Percentiles rank a stretch among this genome's conserved stretches.
Conservation (phyloP, 2,888 invertebrate genomes). For the Pycnomerus fuliginosus region DNA sequence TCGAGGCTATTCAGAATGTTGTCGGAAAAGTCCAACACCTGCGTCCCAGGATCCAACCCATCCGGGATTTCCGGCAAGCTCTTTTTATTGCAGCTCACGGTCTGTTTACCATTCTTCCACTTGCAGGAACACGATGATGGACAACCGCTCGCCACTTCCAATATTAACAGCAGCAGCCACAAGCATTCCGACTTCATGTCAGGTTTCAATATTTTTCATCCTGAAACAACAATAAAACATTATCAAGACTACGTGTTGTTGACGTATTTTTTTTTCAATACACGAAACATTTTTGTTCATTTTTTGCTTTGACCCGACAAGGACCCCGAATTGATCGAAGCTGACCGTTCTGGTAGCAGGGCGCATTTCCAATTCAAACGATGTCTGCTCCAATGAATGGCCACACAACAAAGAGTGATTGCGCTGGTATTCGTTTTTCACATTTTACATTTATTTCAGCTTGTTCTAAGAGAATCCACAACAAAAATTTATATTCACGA, state of each 20-base stretch:
- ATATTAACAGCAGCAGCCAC: no score
- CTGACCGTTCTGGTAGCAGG: conserved; percentile 19
- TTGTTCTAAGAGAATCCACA: no score
- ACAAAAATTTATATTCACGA: no score
- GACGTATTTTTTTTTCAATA: no score
- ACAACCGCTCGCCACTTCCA: conserved; percentile 56
- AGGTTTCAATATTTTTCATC: conserved; percentile 1
- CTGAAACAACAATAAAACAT: conserved; percentile 16
- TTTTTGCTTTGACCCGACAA: no score
- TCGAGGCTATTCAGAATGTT: conserved; percentile 78
- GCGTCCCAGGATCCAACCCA: conserved; percentile 79
- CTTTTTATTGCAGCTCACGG: conserved; percentile 81
- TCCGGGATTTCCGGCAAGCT: conserved; percentile 74
- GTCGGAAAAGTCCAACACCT: conserved; percentile 82
- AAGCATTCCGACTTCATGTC: no score
- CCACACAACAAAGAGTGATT: conserved; percentile 41
- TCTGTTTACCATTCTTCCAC: conserved; percentile 91
- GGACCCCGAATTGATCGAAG: conserved; percentile 17
- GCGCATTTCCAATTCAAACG: conserved; percentile 41
- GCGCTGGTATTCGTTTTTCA: conserved; percentile 36
- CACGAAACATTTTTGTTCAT: no score
- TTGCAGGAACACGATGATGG: conserved; percentile 82
- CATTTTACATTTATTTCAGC: conserved; percentile 40
- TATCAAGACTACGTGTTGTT: no score
- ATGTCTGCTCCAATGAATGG: conserved; percentile 42